Percentiles rank a stretch among this genome's conserved stretches.
phyloP scores from a whole-genome alignment of 1,140 invertebrate genomes.

The Drosophila murphyi region DNA sequence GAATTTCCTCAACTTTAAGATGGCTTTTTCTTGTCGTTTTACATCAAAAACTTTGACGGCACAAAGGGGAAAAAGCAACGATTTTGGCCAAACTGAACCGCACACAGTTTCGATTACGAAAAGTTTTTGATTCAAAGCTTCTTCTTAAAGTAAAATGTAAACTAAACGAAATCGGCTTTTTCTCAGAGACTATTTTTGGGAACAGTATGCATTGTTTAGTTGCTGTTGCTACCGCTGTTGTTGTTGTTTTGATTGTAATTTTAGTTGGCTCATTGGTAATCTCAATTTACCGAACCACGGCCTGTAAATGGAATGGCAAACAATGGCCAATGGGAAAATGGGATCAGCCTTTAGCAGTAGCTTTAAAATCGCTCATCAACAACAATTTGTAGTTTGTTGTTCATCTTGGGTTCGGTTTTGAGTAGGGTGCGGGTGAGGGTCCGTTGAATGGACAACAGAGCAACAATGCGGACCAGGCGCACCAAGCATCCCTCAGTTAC shows the following conservation, averaged over 20 bases:
- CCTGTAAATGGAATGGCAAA: conserved; percentile 47
- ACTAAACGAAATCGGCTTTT: conserved; percentile 40
- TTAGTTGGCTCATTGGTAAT: conserved; percentile 77
- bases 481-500: neutral
- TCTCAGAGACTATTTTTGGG: conserved; percentile 49
- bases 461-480: conserved; percentile 55
- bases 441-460: conserved; percentile 18
- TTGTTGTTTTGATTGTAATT: conserved; percentile 42
- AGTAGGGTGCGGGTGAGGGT: neutral
- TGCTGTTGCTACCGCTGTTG: conserved; percentile 15
- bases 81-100: neutral
- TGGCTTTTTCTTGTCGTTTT: neutral
- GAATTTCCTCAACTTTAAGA: neutral
- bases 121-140: conserved; percentile 11
- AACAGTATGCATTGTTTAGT: conserved; percentile 66
- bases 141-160: conserved; percentile 32
- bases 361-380: conserved; percentile 79
- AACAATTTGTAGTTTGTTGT: conserved; percentile 80
- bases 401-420: conserved; percentile 32
- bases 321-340: conserved; percentile 33
- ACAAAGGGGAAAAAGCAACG: neutral
- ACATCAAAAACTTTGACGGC: neutral
- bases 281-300: conserved; percentile 66
- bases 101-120: conserved; percentile 1
- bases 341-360: conserved; percentile 39